These are phyloP conservation scores for Tromatobia lineatoria DNA, from an alignment of 2,888 invertebrate species.

Conservation along the genomic window DNA sequence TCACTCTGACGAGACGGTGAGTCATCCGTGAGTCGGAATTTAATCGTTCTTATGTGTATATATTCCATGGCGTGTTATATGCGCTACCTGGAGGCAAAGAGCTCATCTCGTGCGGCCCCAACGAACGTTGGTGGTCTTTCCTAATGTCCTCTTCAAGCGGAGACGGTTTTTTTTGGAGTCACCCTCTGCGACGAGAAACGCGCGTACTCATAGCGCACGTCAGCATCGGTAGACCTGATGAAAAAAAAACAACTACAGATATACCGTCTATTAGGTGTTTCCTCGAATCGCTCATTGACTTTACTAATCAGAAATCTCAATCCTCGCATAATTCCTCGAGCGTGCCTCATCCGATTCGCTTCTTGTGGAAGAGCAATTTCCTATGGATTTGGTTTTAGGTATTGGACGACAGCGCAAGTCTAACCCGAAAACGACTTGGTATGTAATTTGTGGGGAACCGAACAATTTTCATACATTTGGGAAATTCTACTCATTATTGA, in stretches of 20 bases:
- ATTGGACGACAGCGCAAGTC: neutral
- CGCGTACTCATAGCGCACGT: slow-evolving; percentile 44
- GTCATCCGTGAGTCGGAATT: slow-evolving; percentile 56
- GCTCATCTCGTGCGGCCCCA: slow-evolving; percentile 31
- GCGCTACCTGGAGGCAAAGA: slow-evolving; percentile 43
- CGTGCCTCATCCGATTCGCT: slow-evolving; percentile 29
- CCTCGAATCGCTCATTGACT: slow-evolving; percentile 32
- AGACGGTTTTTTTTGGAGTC: slow-evolving; percentile 5
- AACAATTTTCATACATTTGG: too few relatives aligned
- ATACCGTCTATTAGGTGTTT: slow-evolving; percentile 21
- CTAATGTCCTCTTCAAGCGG: slow-evolving; percentile 11
- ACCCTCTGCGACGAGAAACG: slow-evolving; percentile 27
- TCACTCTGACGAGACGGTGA: slow-evolving; percentile 44
- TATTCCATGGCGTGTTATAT: slow-evolving; percentile 30
- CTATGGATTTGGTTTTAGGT: neutral
- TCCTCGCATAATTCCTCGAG: slow-evolving; percentile 13
- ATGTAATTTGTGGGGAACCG: neutral
- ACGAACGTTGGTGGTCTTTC: slow-evolving; percentile 57
- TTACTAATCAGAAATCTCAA: slow-evolving; percentile 28
- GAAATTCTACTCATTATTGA: too few relatives aligned
- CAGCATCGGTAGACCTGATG: neutral
- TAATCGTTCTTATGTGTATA: slow-evolving; percentile 26
- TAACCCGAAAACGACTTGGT: neutral
- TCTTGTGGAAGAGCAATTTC: neutral
- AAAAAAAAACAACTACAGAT: neutral